A percentile compares a stretch with the other conserved stretches of the same genome.
phyloP scores from a whole-genome alignment of 2,888 invertebrate genomes.

The Trachelus tabidus region DNA sequence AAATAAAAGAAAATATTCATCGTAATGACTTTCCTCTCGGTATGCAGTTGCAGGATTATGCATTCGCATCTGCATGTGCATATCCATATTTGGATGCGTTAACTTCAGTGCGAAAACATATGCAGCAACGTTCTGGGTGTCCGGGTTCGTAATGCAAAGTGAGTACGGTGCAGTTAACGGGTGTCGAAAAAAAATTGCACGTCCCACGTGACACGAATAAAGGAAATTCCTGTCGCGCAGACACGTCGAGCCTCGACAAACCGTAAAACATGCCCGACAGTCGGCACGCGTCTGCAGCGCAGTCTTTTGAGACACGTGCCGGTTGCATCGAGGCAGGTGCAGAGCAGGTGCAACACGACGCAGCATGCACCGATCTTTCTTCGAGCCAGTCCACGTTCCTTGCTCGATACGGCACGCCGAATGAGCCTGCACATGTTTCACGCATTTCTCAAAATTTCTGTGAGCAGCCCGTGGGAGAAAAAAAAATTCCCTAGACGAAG shows the following conservation, averaged over 20 bases:
- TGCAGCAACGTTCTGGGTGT: neutral
- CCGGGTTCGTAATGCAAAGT: neutral
- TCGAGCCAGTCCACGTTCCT: neutral
- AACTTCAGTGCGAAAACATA: neutral
- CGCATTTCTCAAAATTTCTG: neutral
- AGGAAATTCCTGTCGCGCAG: neutral
- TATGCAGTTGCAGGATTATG: neutral
- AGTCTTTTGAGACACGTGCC: constrained; percentile 1
- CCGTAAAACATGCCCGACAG: constrained; percentile 1
- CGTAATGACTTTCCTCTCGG: neutral
- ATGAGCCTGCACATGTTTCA: neutral
- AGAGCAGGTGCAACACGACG: neutral
- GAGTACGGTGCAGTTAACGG: neutral
- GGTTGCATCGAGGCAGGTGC: constrained; percentile 2
- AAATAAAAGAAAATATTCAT: neutral
- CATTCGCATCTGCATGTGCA: neutral
- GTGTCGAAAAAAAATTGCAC: constrained; percentile 1
- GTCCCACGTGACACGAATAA: constrained; percentile 1
- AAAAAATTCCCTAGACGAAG: neutral
- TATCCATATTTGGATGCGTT: neutral
- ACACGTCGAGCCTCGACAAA: neutral
- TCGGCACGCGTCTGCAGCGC: constrained; percentile 1
- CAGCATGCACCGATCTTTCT: neutral
- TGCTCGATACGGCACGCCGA: neutral
- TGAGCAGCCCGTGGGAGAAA: neutral